Base-by-base conservation (phyloP, 2,113 vertebrate genomes). In the Tragelaphus strepsiceros region DNA sequence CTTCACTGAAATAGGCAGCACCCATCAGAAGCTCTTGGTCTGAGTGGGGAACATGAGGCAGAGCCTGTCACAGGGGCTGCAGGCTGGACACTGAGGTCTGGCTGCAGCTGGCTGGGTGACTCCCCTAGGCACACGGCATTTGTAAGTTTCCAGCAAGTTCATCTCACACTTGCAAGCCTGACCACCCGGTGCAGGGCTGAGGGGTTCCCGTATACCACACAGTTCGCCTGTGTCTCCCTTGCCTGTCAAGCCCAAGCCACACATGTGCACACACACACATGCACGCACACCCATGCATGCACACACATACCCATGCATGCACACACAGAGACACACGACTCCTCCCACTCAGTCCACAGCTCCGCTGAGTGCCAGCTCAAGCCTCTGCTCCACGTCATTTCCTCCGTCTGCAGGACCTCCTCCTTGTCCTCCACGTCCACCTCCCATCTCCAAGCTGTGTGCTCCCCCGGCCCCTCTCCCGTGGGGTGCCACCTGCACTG, bases 21-120 rank as follows among this genome's bases (percentile, higher is more conserved):
- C 21, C 21, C 35, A 35, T 35, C 32, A 49, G 46, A 85, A 92
- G 53, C 28, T 56, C 24, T 6, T 54, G 15, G 1, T 7, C 19
- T 71, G 54, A 62, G 51, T 53, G 21, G 21, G 46, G 88, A 9
- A 24, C 51, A 22, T 2, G 7, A 28, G 43, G 32, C 24, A 54
- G 90, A 28, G 14, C 43, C 58, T 74, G 16, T 4, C 4, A 16
- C 24, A 15, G 6, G 17, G 22, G 53, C 59, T 71, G 3, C 5
- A 32, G 15, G 46, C 24, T 71, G 53, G 24, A 5, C 35, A 9
- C 24, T 32, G 0, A 10, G 22, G 2, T 30, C 4, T 2, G 22
- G 49, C 35, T 7, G 1, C 15, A 0, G 11, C 14, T 11, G 5
- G n/a, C 53, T 71, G 35, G 56, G 30, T 56, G 71, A 32, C 28